A percentile compares a stretch with the other conserved stretches of the same genome.
phyloP scores from a whole-genome alignment of 2,888 invertebrate species.

The Capitulum mitella region DNA sequence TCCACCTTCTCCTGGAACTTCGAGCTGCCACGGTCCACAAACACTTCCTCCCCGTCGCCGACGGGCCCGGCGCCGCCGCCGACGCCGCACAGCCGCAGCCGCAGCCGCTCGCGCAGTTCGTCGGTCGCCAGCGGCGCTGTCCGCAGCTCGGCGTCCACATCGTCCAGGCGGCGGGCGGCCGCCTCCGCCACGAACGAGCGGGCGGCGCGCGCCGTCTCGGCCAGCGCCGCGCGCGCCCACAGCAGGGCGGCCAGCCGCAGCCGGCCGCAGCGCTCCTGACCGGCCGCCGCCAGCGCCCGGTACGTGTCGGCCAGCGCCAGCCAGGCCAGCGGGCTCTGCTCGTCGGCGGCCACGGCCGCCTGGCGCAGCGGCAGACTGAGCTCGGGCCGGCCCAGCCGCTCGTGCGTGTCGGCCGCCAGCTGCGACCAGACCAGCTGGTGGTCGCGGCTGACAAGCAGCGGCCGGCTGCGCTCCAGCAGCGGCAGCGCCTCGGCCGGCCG shows the following conservation, averaged over 20 bases:
- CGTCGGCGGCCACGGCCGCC: neutral
- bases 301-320: neutral
- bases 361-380: neutral
- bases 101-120: neutral
- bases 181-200: neutral
- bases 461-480: neutral
- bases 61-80: neutral
- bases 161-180: neutral
- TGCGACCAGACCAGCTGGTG: neutral
- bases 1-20: neutral
- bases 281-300: neutral
- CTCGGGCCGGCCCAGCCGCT: neutral
- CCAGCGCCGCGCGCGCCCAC: neutral
- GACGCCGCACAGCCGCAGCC: neutral
- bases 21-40: neutral
- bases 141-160: neutral
- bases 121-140: neutral
- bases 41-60: neutral
- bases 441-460: neutral
- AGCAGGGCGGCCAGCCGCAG: neutral
- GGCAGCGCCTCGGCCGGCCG: slow-evolving; percentile 1
- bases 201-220: neutral
- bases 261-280: neutral
- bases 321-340: slow-evolving; percentile 15
- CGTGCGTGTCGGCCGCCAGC: neutral